phyloP scores from a whole-genome alignment of 2,888 invertebrate genomes.

The Brassicogethes aeneus region DNA sequence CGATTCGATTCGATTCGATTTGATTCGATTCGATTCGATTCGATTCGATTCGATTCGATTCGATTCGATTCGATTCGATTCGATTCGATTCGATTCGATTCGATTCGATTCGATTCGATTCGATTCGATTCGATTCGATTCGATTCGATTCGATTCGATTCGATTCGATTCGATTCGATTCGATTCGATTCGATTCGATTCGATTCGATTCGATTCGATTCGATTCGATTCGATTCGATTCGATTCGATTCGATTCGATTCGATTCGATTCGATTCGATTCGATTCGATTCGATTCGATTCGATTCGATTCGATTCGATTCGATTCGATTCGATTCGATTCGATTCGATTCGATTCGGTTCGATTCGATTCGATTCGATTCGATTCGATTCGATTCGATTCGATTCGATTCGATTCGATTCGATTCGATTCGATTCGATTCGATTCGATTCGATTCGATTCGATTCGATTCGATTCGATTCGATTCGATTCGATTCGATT shows the following conservation, averaged over 20 bases:
- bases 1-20: conserved; percentile 2
- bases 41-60: conserved; percentile 3
- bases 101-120: conserved; percentile 3
- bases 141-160: conserved; percentile 8
- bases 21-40: conserved; percentile 2
- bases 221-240: conserved; percentile 3
- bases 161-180: conserved; percentile 8
- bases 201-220: conserved; percentile 4
- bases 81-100: conserved; percentile 3
- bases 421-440: conserved; percentile 3
- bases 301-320: conserved; percentile 3
- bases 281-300: conserved; percentile 3
- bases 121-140: conserved; percentile 6
- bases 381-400: conserved; percentile 3
- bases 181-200: conserved; percentile 3
- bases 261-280: conserved; percentile 3
- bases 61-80: conserved; percentile 3
- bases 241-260: conserved; percentile 3
- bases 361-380: conserved; percentile 3
- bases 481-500: conserved; percentile 3
- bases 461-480: conserved; percentile 3
- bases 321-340: conserved; percentile 3
- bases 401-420: conserved; percentile 3
- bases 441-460: conserved; percentile 3
- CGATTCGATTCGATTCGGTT: conserved; percentile 2